Percentiles rank a stretch among this genome's conserved stretches.
phyloP scores from a whole-genome alignment of 2,888 invertebrate species.

The Sarcophaga caerulescens region DNA sequence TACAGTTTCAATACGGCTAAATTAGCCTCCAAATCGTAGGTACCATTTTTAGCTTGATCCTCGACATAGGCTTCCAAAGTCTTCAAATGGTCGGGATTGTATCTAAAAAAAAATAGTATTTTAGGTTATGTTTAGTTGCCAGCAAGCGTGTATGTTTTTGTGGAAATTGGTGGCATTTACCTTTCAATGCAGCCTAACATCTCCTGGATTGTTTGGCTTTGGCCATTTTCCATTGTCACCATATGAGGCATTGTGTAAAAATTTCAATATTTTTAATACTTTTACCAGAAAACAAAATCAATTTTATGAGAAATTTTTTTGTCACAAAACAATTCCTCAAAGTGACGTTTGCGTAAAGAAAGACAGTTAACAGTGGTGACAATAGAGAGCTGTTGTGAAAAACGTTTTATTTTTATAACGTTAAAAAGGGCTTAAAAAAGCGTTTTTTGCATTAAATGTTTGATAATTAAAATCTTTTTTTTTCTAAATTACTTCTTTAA shows the following conservation, averaged over 20 bases:
- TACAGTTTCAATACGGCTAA: constrained; percentile 97
- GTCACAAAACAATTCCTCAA: constrained; percentile 55
- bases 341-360: constrained; percentile 54
- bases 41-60: constrained; percentile 95
- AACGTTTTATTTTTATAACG: not conserved
- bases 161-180: constrained; percentile 81
- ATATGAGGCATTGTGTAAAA: constrained; percentile 76
- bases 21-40: constrained; percentile 98
- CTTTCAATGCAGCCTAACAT: constrained; percentile 96
- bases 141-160: constrained; percentile 51
- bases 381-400: not conserved
- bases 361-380: constrained; percentile 22
- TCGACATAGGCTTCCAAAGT: constrained; percentile 96
- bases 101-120: constrained; percentile 84
- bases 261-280: constrained; percentile 4
- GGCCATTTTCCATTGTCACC: constrained; percentile 81
- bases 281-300: constrained; percentile 3
- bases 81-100: constrained; percentile 96
- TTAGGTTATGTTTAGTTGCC: constrained; percentile 64
- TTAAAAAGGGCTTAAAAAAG: not conserved
- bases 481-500: no score
- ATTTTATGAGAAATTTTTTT: constrained; percentile 14
- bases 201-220: constrained; percentile 86
- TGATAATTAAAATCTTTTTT: not conserved
- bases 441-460: not conserved